Conservation (phyloP, 2,113 vertebrate genomes). For the Percopsis transmontana region DNA sequence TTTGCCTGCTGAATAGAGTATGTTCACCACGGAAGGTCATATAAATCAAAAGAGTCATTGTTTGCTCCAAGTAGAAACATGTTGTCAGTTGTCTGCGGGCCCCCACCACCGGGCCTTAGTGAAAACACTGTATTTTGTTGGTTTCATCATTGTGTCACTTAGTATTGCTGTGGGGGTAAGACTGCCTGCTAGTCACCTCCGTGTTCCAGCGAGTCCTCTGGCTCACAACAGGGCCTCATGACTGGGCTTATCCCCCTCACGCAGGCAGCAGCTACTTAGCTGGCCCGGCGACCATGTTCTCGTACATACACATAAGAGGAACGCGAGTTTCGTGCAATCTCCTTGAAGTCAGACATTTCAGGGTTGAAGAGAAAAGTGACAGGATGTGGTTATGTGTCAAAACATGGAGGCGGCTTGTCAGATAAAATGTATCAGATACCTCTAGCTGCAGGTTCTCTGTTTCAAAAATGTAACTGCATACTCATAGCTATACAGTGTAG, state of each 20-base stretch:
- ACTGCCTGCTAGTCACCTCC: constrained; percentile 48
- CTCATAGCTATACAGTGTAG: background rate
- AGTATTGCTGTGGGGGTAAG: constrained; percentile 27
- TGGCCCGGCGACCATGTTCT: constrained; percentile 15
- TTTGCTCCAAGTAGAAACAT: constrained; percentile 56
- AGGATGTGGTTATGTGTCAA: constrained; percentile 74
- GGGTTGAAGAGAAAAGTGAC: constrained; percentile 35
- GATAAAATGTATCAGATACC: constrained; percentile 35
- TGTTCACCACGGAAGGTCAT: constrained; percentile 39
- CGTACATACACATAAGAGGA: background rate
- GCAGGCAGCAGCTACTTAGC: constrained; percentile 5
- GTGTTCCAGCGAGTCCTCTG: constrained; percentile 30
- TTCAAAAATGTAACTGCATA: background rate
- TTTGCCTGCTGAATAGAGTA: constrained; percentile 61
- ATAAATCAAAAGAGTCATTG: constrained; percentile 57
- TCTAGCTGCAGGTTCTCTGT: constrained; percentile 9
- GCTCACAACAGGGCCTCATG: constrained; percentile 54
- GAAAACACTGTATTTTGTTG: constrained; percentile 51
- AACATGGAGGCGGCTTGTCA: constrained; percentile 30
- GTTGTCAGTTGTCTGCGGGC: constrained; percentile 38
- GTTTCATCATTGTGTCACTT: constrained; percentile 66
- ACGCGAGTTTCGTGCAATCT: constrained; percentile 26
- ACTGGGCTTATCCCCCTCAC: constrained; percentile 61
- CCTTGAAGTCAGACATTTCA: constrained; percentile 51
- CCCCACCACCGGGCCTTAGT: constrained; percentile 36